Evolutionary conservation across 2,113 vertebrate genomes (phyloP).

Genomic region (Charina bottae): DNA sequence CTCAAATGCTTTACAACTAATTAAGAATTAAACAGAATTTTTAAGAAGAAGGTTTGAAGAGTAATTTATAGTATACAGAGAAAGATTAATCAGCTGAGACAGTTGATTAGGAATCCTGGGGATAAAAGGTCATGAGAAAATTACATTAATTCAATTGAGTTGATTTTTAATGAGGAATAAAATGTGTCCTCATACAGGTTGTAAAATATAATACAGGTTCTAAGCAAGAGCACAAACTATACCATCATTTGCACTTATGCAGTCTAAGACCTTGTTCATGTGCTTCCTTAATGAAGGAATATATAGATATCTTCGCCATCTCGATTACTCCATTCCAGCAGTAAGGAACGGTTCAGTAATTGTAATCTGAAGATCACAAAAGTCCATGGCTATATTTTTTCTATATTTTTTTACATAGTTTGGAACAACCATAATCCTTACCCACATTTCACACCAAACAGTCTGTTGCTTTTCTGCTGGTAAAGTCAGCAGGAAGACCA

Average conservation of each 20-base stretch:
- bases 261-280: neutral
- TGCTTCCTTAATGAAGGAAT: neutral
- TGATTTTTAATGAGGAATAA: conserved; percentile 27
- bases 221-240: neutral
- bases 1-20: conserved; percentile 28
- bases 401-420: neutral
- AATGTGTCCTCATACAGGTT: neutral
- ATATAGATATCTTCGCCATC: neutral
- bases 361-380: neutral
- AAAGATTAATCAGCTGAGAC: conserved; percentile 48
- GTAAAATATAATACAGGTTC: neutral
- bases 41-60: neutral
- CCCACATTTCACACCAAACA: neutral
- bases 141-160: conserved; percentile 35
- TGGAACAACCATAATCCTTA: neutral
- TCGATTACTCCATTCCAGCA: neutral
- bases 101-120: conserved; percentile 21
- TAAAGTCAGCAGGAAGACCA: neutral
- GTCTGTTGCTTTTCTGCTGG: neutral
- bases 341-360: neutral
- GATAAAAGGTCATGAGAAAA: conserved; percentile 32
- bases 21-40: conserved; percentile 20
- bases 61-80: conserved; percentile 27
- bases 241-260: too few species aligned
- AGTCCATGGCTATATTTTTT: neutral